These are phyloP conservation scores for Anthrax anthrax DNA, from an alignment of 2,888 invertebrate species.

Conservation along the genomic window DNA sequence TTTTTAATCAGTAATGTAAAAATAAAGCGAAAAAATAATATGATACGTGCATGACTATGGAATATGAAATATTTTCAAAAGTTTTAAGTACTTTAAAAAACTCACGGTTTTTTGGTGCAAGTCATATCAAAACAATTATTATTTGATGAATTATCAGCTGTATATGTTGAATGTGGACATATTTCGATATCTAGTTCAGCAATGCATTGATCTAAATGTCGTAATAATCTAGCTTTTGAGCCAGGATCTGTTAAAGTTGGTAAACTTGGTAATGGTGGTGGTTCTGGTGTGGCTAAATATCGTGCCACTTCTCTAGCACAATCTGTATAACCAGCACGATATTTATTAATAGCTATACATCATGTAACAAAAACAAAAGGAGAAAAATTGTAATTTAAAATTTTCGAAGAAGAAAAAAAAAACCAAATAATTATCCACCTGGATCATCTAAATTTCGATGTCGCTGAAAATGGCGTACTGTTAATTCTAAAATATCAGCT, in stretches of 20 bases:
- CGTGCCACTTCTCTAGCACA: slow-evolving; percentile 44
- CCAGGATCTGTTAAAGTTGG: slow-evolving; percentile 40
- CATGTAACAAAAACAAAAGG: neutral
- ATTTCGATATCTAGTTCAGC: slow-evolving; percentile 44
- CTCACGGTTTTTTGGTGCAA: slow-evolving; percentile 18
- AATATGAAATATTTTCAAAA: no score
- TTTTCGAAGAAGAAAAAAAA: no score
- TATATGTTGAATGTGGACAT: slow-evolving; percentile 27
- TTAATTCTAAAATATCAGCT: slow-evolving; percentile 65
- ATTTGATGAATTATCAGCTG: slow-evolving; percentile 26
- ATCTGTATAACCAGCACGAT: slow-evolving; percentile 46
- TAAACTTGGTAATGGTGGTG: slow-evolving; percentile 29
- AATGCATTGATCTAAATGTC: slow-evolving; percentile 45
- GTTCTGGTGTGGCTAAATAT: slow-evolving; percentile 32
- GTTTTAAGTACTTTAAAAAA: neutral
- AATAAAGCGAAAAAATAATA: no score
- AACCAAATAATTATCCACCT: slow-evolving; percentile 21
- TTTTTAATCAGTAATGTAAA: no score
- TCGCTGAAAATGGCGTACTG: slow-evolving; percentile 65
- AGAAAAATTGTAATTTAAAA: no score
- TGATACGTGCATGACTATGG: no score
- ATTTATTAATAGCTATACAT: slow-evolving; percentile 27
- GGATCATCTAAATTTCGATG: slow-evolving; percentile 52
- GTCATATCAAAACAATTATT: slow-evolving; percentile 23
- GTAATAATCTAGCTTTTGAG: slow-evolving; percentile 41